Conservation (phyloP, 2,113 vertebrate genomes). For the Sprattus sprattus region DNA sequence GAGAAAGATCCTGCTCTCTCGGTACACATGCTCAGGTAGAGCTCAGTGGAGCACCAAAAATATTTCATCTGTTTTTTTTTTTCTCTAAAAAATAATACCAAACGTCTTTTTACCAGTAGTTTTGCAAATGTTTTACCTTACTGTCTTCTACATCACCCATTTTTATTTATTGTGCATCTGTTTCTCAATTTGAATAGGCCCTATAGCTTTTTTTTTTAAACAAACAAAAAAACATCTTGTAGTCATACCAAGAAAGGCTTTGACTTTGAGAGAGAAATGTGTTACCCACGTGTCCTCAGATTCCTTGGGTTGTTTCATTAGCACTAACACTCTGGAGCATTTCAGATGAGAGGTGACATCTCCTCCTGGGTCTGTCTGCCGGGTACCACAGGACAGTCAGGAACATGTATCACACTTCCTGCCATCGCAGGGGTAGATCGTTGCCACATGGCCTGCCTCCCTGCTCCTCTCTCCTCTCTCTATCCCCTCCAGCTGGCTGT, state of each 20-base stretch:
- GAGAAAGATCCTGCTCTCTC: too few relatives aligned
- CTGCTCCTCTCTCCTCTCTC: background rate
- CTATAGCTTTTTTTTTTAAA: too few relatives aligned
- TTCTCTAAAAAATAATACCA: too few relatives aligned
- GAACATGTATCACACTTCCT: conserved; percentile 5
- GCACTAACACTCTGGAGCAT: conserved; percentile 5
- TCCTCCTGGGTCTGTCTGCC: background rate
- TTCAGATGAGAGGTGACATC: background rate
- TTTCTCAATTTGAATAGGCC: too few relatives aligned
- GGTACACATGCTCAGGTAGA: too few relatives aligned
- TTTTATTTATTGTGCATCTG: too few relatives aligned
- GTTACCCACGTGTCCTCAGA: background rate
- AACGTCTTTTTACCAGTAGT: too few relatives aligned
- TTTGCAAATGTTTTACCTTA: too few relatives aligned
- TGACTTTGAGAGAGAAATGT: background rate
- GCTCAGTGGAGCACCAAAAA: too few relatives aligned
- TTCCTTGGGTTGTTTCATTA: conserved; percentile 14
- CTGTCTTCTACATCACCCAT: too few relatives aligned
- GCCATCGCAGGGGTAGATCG: background rate
- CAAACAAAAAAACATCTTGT: background rate
- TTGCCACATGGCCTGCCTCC: conserved; percentile 8
- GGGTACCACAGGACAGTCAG: conserved; percentile 25
- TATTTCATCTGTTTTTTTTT: too few relatives aligned
- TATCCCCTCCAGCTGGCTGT: background rate
- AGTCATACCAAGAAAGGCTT: background rate